Conservation (phyloP, 2,113 vertebrate species). For the Actenoides hombroni region DNA sequence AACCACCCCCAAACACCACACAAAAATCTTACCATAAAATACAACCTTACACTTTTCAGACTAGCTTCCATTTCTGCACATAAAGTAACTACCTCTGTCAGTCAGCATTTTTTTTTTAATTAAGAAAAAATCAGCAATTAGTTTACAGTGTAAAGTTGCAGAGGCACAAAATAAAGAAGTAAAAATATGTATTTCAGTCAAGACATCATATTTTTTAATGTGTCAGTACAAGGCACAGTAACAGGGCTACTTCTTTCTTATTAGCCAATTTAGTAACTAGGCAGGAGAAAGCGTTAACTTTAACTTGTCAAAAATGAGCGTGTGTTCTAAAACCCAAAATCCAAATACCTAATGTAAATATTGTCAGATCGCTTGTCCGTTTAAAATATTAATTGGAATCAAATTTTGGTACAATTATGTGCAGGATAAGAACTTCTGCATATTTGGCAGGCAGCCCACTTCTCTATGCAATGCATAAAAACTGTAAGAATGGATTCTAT, state of each 20-base stretch:
- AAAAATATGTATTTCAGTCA: background rate
- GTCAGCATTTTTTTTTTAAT: background rate
- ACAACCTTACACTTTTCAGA: background rate
- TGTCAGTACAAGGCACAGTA: background rate
- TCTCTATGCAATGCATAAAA: slow-evolving; percentile 51
- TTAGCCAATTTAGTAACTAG: background rate
- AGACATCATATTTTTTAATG: background rate
- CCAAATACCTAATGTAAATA: background rate
- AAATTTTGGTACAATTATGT: background rate
- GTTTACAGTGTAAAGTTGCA: background rate
- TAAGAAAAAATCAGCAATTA: background rate
- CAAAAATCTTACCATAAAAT: fast-evolving
- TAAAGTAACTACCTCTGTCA: background rate
- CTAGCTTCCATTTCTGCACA: background rate
- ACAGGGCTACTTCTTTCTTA: background rate
- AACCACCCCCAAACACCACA: background rate
- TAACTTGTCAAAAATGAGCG: background rate
- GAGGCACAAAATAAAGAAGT: background rate
- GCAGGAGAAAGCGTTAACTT: background rate
- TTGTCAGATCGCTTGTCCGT: background rate
- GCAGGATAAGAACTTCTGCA: background rate
- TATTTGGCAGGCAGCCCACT: slow-evolving; percentile 43
- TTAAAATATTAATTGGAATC: background rate
- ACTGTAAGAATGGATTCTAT: slow-evolving; percentile 64
- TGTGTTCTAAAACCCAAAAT: background rate